phyloP scores from a whole-genome alignment of 2,888 invertebrate genomes.

The Protodeltote pygarga region DNA sequence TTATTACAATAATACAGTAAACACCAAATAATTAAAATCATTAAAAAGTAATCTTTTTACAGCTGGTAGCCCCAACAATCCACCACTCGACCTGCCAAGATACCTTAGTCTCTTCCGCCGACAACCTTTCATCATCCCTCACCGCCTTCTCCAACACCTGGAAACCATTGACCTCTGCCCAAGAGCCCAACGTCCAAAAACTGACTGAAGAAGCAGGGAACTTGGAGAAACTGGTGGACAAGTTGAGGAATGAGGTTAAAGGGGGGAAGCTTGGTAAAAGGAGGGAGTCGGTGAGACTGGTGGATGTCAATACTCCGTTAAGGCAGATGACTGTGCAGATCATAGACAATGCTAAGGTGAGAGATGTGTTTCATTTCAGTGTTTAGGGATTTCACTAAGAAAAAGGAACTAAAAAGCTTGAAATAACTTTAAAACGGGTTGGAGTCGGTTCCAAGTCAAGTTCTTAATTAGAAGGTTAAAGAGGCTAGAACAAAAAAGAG shows the following conservation, averaged over 20 bases:
- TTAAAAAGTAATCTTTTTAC: conserved; percentile 4
- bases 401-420: too few species aligned
- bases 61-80: conserved; percentile 69
- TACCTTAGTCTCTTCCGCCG: conserved; percentile 57
- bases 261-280: conserved; percentile 56
- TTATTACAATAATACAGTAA: too few species aligned
- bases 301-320: conserved; percentile 68
- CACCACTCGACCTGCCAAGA: conserved; percentile 63
- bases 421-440: too few species aligned
- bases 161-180: conserved; percentile 51
- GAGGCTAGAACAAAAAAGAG: too few species aligned
- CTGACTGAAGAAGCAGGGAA: conserved; percentile 46
- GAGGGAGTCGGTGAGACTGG: conserved; percentile 50
- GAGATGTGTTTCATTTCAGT: too few species aligned
- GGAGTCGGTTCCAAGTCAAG: too few species aligned
- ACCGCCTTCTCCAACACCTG: conserved; percentile 54
- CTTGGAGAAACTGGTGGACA: conserved; percentile 53
- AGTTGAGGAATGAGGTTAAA: conserved; percentile 56
- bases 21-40: too few species aligned
- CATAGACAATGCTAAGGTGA: conserved; percentile 69
- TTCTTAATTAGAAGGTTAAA: too few species aligned
- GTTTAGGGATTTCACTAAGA: too few species aligned
- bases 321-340: conserved; percentile 64
- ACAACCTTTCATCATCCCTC: conserved; percentile 54
- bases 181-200: conserved; percentile 45